Conservation (phyloP, 1,140 invertebrate species). For the Andrena cerasifolii region DNA sequence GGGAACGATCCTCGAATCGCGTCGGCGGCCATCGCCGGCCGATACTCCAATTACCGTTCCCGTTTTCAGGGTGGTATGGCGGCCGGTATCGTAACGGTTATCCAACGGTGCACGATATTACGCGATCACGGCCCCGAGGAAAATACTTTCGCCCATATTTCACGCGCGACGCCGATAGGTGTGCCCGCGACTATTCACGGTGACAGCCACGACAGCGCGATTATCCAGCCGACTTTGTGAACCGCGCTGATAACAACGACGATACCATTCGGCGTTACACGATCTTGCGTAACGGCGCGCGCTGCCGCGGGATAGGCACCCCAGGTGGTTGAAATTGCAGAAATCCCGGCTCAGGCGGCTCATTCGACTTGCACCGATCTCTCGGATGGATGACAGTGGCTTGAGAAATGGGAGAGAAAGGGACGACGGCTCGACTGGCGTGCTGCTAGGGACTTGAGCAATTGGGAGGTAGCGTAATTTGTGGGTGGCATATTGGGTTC, state of each 20-base stretch:
- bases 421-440: too few relatives aligned
- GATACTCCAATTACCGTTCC: conserved; percentile 31
- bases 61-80: neutral
- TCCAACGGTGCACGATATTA: conserved; percentile 13
- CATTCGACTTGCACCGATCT: too few relatives aligned
- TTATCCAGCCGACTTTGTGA: conserved; percentile 54
- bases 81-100: conserved; percentile 11
- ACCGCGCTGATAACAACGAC: conserved; percentile 32
- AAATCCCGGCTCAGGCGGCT: too few relatives aligned
- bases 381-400: too few relatives aligned
- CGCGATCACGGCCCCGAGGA: neutral
- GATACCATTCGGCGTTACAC: conserved; percentile 42
- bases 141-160: conserved; percentile 46
- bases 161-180: conserved; percentile 16
- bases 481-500: too few relatives aligned
- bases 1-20: neutral
- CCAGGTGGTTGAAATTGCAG: neutral
- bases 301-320: conserved; percentile 8
- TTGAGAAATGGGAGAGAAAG: too few relatives aligned
- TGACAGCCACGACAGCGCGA: conserved; percentile 50
- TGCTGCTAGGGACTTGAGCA: too few relatives aligned
- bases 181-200: conserved; percentile 45
- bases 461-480: too few relatives aligned
- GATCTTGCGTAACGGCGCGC: conserved; percentile 47
- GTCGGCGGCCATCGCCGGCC: neutral